These are phyloP conservation scores for Lasioglossum vierecki DNA, from an alignment of 2,888 invertebrate species.

Conservation along the genomic window DNA sequence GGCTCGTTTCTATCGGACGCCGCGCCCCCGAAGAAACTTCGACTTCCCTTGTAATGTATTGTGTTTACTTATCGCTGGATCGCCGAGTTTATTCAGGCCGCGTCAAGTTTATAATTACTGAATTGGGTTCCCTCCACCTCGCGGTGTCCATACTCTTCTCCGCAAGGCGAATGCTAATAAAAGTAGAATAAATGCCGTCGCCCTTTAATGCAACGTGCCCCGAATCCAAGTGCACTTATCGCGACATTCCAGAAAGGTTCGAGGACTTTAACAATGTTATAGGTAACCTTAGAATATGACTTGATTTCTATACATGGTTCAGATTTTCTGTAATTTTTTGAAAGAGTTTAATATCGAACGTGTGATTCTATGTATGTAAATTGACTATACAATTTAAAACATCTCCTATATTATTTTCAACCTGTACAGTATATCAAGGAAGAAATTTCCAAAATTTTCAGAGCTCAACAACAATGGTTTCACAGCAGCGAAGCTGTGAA, in stretches of 20 bases:
- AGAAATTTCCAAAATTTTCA: background rate
- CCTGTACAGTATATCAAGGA: no score
- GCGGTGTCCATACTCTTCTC: background rate
- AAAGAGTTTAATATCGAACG: no score
- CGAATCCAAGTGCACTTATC: background rate
- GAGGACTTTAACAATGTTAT: background rate
- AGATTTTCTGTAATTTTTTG: no score
- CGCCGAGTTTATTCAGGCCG: conserved; percentile 30
- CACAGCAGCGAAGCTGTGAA: background rate
- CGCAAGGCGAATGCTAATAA: conserved; percentile 1
- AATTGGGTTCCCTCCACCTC: background rate
- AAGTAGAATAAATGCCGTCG: background rate
- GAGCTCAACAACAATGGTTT: background rate
- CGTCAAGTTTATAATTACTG: conserved; percentile 45
- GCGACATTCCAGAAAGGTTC: background rate
- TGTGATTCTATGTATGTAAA: no score
- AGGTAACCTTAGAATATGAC: background rate
- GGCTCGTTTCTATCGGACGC: conserved; percentile 38
- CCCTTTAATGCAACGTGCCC: background rate
- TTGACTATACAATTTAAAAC: no score
- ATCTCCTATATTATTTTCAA: no score
- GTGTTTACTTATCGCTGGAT: conserved; percentile 45
- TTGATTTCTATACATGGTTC: background rate
- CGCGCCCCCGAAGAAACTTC: conserved; percentile 26
- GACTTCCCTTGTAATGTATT: conserved; percentile 35